These are phyloP conservation scores for Protosalanx chinensis DNA, from an alignment of 2,797 vertebrate species.

Conservation along the genomic window DNA sequence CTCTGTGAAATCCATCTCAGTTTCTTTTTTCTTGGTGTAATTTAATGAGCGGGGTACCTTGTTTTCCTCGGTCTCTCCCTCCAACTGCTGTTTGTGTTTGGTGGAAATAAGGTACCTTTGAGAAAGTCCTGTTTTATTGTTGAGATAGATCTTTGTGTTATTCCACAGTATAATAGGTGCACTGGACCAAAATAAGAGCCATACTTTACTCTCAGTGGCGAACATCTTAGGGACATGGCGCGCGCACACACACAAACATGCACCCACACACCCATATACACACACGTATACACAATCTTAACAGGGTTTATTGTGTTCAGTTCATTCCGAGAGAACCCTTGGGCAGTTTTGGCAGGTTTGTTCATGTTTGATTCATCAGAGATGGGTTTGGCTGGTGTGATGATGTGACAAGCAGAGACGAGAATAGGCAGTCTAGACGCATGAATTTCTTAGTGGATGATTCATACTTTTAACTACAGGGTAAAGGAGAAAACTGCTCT, in stretches of 20 bases:
- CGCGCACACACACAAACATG: not conserved
- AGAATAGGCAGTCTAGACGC: conserved; percentile 23
- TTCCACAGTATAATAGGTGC: not conserved
- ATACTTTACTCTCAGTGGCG: not conserved
- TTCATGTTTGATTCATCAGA: conserved; percentile 46
- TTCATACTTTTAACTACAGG: not conserved
- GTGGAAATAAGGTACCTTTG: not conserved
- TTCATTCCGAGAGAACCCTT: conserved; percentile 18
- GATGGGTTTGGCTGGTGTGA: conserved; percentile 23
- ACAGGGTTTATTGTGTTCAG: conserved; percentile 5
- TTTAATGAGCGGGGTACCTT: too few species aligned
- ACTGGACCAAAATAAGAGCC: not conserved
- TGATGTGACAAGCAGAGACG: conserved; percentile 39
- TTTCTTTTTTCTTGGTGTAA: too few species aligned
- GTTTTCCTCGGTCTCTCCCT: too few species aligned
- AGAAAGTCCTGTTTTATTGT: not conserved
- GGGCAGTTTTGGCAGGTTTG: conserved; percentile 21
- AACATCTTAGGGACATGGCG: not conserved
- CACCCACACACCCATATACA: not conserved
- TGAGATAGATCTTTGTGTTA: not conserved
- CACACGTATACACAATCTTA: not conserved
- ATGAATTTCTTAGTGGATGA: not conserved
- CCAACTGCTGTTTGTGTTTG: not conserved
- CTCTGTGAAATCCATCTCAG: not conserved
- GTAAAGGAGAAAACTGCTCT: not conserved